Evolutionary conservation across 2,888 invertebrate species (phyloP), one percentile per base, ranked within the genome.

Genomic region (Chrysodeixis includens): DNA sequence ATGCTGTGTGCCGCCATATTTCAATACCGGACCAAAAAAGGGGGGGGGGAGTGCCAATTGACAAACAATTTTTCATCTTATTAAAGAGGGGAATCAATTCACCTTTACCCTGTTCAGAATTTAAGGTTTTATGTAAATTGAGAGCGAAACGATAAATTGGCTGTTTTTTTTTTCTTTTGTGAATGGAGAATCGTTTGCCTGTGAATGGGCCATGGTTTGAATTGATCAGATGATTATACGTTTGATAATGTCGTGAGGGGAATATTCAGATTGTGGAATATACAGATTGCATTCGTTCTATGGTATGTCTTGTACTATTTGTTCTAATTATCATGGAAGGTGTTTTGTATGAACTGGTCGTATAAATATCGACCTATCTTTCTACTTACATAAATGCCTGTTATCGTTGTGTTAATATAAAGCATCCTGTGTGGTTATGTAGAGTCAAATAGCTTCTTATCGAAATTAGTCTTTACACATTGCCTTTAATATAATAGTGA

Each of bases 61-160:
- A 83, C 84, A 81, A 84, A 84, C 83, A 88, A 89, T 90, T 90
- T 90, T 87, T 86, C 86, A 82, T 84, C 87, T 87, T 88, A 88
- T 90, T 90, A 89, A 87, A 86, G 56, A 82, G 73, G 81, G 82
- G 77, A 84, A 83, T 78, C 86, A 85, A 84, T 86, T 86, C 83
- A 75, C 73, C 67, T 76, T 53, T 61, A 62, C 71, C 69, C 71
- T 73, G 62, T 69, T 71, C 40, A 40, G 83, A 82, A 84, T 78
- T 77, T 75, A 79, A 79, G 80, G 80, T 77, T 80, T 92, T 90
- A 90, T 90, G 90, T 83, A 89, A 88, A 90, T 89, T 86, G 85
- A 79, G 78, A 86, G 85, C 75, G 85, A 87, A 86, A 82, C 83
- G 83, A 85, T 82, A 83, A 86, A 87, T 86, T 82, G 81, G 82